Base-by-base conservation (phyloP, 2,888 invertebrate genomes). In the Sussaba pulchella region DNA sequence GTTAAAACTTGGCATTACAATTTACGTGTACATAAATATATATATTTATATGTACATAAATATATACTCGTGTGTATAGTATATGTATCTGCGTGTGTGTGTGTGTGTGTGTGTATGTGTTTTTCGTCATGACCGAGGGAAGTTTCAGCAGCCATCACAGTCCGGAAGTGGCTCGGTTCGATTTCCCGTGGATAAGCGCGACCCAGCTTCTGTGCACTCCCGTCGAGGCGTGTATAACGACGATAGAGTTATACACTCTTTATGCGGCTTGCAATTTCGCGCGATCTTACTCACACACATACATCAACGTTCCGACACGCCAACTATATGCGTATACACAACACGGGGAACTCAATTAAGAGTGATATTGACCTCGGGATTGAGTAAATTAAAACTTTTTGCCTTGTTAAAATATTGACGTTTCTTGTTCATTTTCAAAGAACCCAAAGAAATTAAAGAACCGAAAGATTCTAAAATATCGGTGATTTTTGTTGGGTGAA, bases 151-250 rank as follows among this genome's bases (percentile, higher is more conserved):
- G 36, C 19, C 17, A 31, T 43, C 61, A 19, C 61, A 21, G 50
- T 39, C 10, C 61, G 71, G 71, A 72, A 72, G 39, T 12, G 47
- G 52, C 57, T 74, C 41, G 43, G 43, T 71, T 59, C 47, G 79
- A 79, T 79, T 79, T 79, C 74, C 74, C 74, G 74, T 36, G 70
- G 79, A 79, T 79, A 79, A 79, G 43, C 57, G 47, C 4, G 6
- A 64, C 26, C 12, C 2, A 36, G 26, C 26, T 26, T 2, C 6
- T 26, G 52, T 19, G 21, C 19, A 12, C 10, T 9, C 19, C 47
- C 47, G 8, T 4, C 45, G 36, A 50, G 39, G 21, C 61, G n/a
- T 39, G 36, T 67, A n/a, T n/a, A 67, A 21, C 17, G 12, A 57
- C 57, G 59, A 59, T 24, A 43, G 24, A 45, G 17, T 47, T 19